Evolutionary conservation across 2,888 invertebrate species (phyloP), one percentile per base, ranked within the genome.

Genomic region (Mythimna loreyi): DNA sequence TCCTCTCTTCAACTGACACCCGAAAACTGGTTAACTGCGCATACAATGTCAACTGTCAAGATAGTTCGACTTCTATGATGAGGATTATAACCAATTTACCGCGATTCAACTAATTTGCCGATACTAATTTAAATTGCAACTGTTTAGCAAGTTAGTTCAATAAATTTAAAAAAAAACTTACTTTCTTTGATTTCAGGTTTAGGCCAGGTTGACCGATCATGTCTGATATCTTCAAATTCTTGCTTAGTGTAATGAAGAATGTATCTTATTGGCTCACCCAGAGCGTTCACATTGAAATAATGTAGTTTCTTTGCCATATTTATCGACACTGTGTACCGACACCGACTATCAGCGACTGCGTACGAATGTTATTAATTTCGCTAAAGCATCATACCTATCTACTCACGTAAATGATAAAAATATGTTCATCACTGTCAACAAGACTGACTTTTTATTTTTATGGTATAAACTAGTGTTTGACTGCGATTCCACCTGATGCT

Each of bases 231-330:
- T 74, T 93, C 90, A 63, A 93, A 93, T 78, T 93, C 91, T 45
- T 93, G 90, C 21, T 91, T 92, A 2, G 90, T 93, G 66, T 93
- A 93, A 78, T 93, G 88, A 33, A 95, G 79, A 62, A 95, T 90
- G 58, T 93, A 94, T 62, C 93, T 88, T 43, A 94, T 90, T 2
- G 91, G 75, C 78, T 94, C 94, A 2, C 80, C 93, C 2, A 92
- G 62, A 49, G 91, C 93, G 67, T 92, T 91, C 1, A 91, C 7
- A 64, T 92, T 81, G 53, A 92, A 92, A 81, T 92, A 92, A 61
- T 89, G 86, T 7, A 92, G 70, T 81, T 89, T 88, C 72, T 86
- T 89, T 3, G 89, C 75, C 91, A 91, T 92, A 61, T 19, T 73
- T n/a, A 63, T 64, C 45, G 33, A 47, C 33, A 47, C 49, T 53